Evolutionary conservation across 2,888 invertebrate genomes (phyloP), one percentile per base, ranked within the genome.

Genomic region (Tuta absoluta): DNA sequence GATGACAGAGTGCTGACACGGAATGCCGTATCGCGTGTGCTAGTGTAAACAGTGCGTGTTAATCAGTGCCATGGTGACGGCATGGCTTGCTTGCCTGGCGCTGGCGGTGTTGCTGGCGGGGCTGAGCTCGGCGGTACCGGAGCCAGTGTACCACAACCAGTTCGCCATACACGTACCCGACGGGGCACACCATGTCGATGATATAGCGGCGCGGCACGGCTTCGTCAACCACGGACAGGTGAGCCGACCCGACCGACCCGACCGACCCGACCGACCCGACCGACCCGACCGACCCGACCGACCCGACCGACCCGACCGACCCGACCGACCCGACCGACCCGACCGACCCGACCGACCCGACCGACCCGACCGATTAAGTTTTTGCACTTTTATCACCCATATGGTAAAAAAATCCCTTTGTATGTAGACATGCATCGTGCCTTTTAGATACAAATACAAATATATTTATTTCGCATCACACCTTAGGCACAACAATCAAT

Each of bases 191-290:
- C 93, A 93, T 67, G 98, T 97, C 56, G 94, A 95, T 79, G 91
- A 87, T 68, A 94, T 98, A 74, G 98, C 98, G 60, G 87, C 85
- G 70, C 95, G 95, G 85, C 95, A 98, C 87, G 98, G 97, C 76
- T 98, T 96, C 92, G 91, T 92, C 78, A 96, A 98, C 88, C 92
- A 94, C 78, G 97, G 98, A 92, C 96, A 97, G 96, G 98, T 98
- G 83, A 93, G 95, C n/a, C n/a, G n/a, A n/a, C n/a, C n/a, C n/a
- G n/a, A 33, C 33, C 33, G 4, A 33, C 33, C 33, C 4, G 10
- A 33, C 33, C 4, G 33, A 33, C 33, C 33, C 33, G 10, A 33
- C 33, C 33, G 4, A 33, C 33, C 33, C 4, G 10, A 33, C 33
- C 4, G 33, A 33, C 33, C 33, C 33, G 10, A 33, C 33, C 33